These are phyloP conservation scores for Mamestra configurata DNA, from an alignment of 1,140 invertebrate genomes.

Conservation along the genomic window DNA sequence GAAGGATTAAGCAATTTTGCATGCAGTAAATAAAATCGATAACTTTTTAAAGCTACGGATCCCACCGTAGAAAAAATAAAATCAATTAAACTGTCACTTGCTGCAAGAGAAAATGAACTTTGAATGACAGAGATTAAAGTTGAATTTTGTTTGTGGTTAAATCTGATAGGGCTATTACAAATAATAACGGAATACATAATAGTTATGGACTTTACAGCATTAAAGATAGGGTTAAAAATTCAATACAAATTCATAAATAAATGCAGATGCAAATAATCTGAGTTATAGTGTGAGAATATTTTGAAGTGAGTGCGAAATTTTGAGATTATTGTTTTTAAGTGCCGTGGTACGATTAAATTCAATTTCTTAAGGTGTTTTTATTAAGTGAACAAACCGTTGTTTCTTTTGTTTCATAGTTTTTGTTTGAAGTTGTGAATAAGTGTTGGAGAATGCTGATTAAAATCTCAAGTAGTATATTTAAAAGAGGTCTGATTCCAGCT, in stretches of 20 bases:
- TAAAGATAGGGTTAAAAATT: not conserved
- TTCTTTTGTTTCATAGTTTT: conserved; percentile 11
- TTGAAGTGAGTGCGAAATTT: conserved; percentile 42
- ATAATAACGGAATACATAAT: not conserved
- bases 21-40: conserved; percentile 28
- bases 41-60: conserved; percentile 27
- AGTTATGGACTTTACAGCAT: conserved; percentile 4
- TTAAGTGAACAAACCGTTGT: conserved; percentile 26
- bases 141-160: not conserved
- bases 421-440: conserved; percentile 26
- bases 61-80: conserved; percentile 5
- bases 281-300: conserved; percentile 23
- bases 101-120: not conserved
- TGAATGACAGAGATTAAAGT: not conserved
- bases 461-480: not conserved
- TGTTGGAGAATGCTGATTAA: conserved; percentile 13
- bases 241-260: not conserved
- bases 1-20: conserved; percentile 29
- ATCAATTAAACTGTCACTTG: conserved; percentile 17
- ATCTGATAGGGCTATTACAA: not conserved
- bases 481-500: not conserved
- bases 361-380: conserved; percentile 44
- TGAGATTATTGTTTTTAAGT: conserved; percentile 36
- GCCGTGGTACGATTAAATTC: conserved; percentile 17
- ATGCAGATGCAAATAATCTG: conserved; percentile 25